Conservation (phyloP, 2,888 invertebrate species). For the Syrphus vitripennis region DNA sequence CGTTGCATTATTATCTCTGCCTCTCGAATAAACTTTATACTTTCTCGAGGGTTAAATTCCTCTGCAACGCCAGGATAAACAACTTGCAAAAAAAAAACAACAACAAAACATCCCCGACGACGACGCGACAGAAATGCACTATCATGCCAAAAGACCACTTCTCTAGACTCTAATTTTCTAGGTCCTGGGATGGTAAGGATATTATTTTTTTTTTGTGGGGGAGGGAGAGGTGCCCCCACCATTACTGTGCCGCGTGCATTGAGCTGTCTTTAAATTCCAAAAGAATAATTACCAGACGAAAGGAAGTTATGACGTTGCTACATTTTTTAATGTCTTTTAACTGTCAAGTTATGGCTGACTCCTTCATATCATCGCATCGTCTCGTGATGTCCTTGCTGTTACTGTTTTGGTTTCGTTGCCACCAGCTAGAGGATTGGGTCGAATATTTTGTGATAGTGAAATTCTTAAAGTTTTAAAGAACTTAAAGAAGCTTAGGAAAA, state of each 20-base stretch:
- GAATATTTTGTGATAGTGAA: neutral
- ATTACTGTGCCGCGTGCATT: constrained; percentile 6
- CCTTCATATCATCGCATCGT: neutral
- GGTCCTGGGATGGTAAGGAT: neutral
- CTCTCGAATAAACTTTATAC: constrained; percentile 62
- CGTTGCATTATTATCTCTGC: constrained; percentile 70
- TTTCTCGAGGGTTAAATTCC: constrained; percentile 58
- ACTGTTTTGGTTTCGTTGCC: neutral
- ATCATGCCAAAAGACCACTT: constrained; percentile 44
- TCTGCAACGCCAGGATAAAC: neutral
- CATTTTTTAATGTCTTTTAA: constrained; percentile 66
- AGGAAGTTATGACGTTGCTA: constrained; percentile 68
- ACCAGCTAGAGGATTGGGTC: neutral
- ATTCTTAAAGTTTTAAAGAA: constrained; percentile 27
- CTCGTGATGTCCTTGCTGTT: constrained; percentile 16
- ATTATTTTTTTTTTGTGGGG: neutral
- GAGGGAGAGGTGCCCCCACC: constrained; percentile 28
- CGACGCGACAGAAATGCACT: constrained; percentile 56
- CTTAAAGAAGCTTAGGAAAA: neutral
- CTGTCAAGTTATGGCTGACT: constrained; percentile 60
- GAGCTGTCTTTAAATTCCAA: constrained; percentile 61
- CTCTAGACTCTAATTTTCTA: neutral
- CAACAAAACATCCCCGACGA: constrained; percentile 9
- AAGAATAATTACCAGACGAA: constrained; percentile 71
- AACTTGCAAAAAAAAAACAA: neutral